phyloP scores from a whole-genome alignment of 2,888 invertebrate genomes.

The Zeuzera pyrina region DNA sequence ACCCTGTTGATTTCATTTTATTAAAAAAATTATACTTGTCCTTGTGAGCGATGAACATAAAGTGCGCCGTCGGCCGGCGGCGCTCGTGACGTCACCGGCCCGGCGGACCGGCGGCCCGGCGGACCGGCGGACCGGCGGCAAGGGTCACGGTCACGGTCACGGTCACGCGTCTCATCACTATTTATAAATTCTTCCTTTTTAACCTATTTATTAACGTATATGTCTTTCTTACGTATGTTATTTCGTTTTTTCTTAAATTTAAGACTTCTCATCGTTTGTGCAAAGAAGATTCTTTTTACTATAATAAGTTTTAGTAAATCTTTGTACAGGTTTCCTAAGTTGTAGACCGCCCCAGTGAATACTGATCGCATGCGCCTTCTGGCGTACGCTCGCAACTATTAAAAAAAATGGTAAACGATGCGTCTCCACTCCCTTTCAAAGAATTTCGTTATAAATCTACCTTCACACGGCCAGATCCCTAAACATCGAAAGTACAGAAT shows the following conservation, averaged over 20 bases:
- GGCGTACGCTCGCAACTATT: not conserved
- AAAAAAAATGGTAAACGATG: no score
- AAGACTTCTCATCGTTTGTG: conserved; percentile 20
- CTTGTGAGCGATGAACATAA: conserved; percentile 1
- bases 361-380: not conserved
- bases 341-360: conserved; percentile 16
- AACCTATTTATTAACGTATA: conserved; percentile 68
- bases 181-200: conserved; percentile 65
- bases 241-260: conserved; percentile 58
- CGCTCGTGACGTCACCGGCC: conserved; percentile 14
- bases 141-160: conserved; percentile 24
- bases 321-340: conserved; percentile 48
- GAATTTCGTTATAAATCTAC: no score
- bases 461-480: not conserved
- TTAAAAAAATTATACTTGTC: conserved; percentile 30
- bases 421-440: no score
- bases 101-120: conserved; percentile 11
- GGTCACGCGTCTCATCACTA: conserved; percentile 22
- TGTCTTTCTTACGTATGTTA: conserved; percentile 74
- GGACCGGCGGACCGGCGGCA: conserved; percentile 9
- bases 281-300: conserved; percentile 19
- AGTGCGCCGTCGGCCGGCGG: conserved; percentile 15
- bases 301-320: conserved; percentile 35
- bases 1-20: conserved; percentile 70
- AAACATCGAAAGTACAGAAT: not conserved